phyloP scores from a whole-genome alignment of 1,140 invertebrate genomes.

The Apis cerana region DNA sequence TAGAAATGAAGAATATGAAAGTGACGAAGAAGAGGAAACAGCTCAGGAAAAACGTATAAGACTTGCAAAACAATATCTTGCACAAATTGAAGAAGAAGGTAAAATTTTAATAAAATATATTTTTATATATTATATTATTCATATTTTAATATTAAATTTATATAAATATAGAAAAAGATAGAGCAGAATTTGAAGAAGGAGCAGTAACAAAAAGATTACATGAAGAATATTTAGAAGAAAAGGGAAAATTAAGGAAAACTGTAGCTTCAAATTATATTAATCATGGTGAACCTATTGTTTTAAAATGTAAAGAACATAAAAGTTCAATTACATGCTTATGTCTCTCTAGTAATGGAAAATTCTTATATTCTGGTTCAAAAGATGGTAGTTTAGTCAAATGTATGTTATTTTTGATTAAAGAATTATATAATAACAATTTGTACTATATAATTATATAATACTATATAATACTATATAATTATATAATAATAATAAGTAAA shows the following conservation, averaged over 20 bases:
- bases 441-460: neutral
- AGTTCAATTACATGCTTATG: slow-evolving; percentile 91
- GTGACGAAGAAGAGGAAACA: slow-evolving; percentile 88
- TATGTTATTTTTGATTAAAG: slow-evolving; percentile 66
- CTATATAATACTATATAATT: neutral
- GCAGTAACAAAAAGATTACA: slow-evolving; percentile 87
- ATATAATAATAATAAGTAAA: slow-evolving; percentile 7
- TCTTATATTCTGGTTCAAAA: slow-evolving; percentile 92
- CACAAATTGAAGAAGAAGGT: slow-evolving; percentile 91
- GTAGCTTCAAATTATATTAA: slow-evolving; percentile 86
- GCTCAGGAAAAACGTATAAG: slow-evolving; percentile 94
- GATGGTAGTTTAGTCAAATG: slow-evolving; percentile 95
- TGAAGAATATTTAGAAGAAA: slow-evolving; percentile 92
- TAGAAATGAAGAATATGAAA: slow-evolving; percentile 61
- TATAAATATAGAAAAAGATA: slow-evolving; percentile 83
- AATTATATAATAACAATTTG: neutral
- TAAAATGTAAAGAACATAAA: slow-evolving; percentile 89
- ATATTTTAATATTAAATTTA: slow-evolving; percentile 16
- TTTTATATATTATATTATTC: neutral
- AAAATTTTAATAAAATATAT: slow-evolving; percentile 36
- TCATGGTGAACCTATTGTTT: slow-evolving; percentile 80
- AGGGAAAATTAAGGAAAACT: slow-evolving; percentile 88
- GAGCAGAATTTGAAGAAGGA: slow-evolving; percentile 86
- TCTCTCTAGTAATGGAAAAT: slow-evolving; percentile 88
- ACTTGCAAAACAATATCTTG: slow-evolving; percentile 93